Base-by-base conservation (phyloP, 2,888 invertebrate genomes). In the Eurytoma adleriae region DNA sequence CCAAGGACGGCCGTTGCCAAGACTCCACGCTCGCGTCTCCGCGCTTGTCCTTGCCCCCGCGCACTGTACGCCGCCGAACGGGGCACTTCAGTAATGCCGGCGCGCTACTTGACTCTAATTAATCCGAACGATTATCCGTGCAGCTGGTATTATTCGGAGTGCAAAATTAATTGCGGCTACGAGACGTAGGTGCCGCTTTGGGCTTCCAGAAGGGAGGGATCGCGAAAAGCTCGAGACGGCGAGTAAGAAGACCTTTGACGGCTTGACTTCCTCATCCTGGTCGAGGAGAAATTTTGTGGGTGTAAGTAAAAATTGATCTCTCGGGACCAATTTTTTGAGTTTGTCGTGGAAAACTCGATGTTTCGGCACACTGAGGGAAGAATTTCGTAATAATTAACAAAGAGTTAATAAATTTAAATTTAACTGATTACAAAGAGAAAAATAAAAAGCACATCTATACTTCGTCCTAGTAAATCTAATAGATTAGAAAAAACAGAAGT, bases 91-190 rank as follows among this genome's bases (percentile, higher is more conserved):
- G 83, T 80, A 83, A 83, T 79, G 83, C 79, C 76, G 54, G 61
- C 68, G 68, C 72, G 59, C 84, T 82, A 85, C 85, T 86, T 84
- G 84, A 84, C 86, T 85, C 86, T 86, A 88, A 90, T 90, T 88
- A 88, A 89, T 89, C 86, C 85, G 84, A 88, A 87, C 87, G 88
- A 89, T 88, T 87, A 86, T 87, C 82, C 85, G 66, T 69, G 74
- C 85, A 83, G 82, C 79, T 79, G 75, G 84, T 85, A 87, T 88
- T 89, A 87, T 88, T 88, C 85, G 84, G 83, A 85, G 86, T 86
- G 84, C 85, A 84, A 85, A 88, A 89, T 88, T 89, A 88, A 88
- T 89, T 87, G 85, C 83, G 78, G 83, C 78, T 54, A 81, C 82
- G 73, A 57, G 68, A 59, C 67, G 80, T 67, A 77, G 70, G 69